Evolutionary conservation across 1,140 invertebrate genomes (phyloP).

Genomic region (Leptinotarsa undecemlineata): DNA sequence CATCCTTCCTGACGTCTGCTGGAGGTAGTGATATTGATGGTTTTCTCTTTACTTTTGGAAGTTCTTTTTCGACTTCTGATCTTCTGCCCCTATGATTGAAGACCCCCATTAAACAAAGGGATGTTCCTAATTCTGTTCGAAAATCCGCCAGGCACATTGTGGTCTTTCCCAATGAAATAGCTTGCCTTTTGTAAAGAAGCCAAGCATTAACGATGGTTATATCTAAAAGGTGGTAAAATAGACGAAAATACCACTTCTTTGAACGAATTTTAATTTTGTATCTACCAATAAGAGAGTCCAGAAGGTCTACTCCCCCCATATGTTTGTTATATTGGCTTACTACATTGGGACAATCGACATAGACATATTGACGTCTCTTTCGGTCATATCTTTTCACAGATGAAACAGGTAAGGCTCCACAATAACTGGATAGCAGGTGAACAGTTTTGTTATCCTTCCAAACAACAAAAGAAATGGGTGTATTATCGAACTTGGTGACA

Average conservation of each 20-base stretch:
- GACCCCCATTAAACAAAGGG: too few relatives aligned
- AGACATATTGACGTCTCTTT: neutral
- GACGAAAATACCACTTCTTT: constrained; percentile 43
- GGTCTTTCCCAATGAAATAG: too few relatives aligned
- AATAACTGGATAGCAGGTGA: constrained; percentile 44
- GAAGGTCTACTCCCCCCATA: constrained; percentile 46
- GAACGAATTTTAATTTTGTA: constrained; percentile 36
- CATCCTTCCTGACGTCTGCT: too few relatives aligned
- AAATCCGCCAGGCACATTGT: too few relatives aligned
- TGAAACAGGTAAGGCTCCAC: constrained; percentile 21
- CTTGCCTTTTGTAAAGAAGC: neutral
- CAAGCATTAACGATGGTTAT: constrained; percentile 8
- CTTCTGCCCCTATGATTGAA: too few relatives aligned
- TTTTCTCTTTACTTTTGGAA: too few relatives aligned
- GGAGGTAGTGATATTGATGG: too few relatives aligned
- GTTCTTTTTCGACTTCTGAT: too few relatives aligned
- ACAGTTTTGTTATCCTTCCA: constrained; percentile 50
- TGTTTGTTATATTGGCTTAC: constrained; percentile 47
- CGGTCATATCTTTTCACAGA: neutral
- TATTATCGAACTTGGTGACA: constrained; percentile 7
- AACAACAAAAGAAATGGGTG: constrained; percentile 9
- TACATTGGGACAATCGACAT: constrained; percentile 35
- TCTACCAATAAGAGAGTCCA: constrained; percentile 34
- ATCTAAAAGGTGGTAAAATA: constrained; percentile 41
- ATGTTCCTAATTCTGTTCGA: too few relatives aligned